Percentiles rank a stretch among this genome's conserved stretches.
Conservation (phyloP, 2,797 vertebrate species). For the Pagetopsis macropterus region DNA sequence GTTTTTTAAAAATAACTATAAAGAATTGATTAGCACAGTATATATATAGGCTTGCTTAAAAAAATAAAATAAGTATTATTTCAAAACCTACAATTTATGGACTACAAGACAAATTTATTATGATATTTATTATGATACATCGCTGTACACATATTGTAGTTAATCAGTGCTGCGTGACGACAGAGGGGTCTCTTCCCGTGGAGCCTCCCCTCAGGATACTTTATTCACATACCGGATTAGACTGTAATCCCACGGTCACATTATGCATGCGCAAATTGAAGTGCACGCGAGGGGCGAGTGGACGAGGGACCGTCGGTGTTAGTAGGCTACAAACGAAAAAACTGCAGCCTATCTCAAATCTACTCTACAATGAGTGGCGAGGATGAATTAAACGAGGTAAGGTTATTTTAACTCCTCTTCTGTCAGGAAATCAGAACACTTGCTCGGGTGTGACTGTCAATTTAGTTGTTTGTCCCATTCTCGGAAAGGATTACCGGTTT, state of each 20-base stretch:
- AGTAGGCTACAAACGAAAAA: constrained; percentile 10
- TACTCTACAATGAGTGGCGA: background rate
- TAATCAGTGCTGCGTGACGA: background rate
- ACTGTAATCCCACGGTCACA: constrained; percentile 73
- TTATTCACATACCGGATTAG: constrained; percentile 70
- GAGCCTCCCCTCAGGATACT: constrained; percentile 23
- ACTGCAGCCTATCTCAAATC: constrained; percentile 10
- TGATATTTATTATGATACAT: background rate
- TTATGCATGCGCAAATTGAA: constrained; percentile 76
- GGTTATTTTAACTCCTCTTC: background rate
- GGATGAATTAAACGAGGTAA: constrained; percentile 58
- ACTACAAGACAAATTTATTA: background rate
- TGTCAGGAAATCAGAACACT: background rate
- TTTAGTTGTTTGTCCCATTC: constrained; percentile 34
- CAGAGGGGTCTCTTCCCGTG: constrained; percentile 31
- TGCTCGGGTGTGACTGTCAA: constrained; percentile 2
- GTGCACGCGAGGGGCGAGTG: constrained; percentile 30
- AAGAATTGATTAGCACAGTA: too few species aligned
- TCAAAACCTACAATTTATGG: background rate
- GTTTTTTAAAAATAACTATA: too few species aligned
- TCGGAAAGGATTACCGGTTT: constrained; percentile 40
- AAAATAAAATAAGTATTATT: too few species aligned
- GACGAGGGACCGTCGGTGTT: constrained; percentile 9
- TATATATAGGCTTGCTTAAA: too few species aligned
- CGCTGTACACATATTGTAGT: background rate